Base-by-base conservation (phyloP, 2,113 vertebrate species). In the Brachypodius melanocephalos region DNA sequence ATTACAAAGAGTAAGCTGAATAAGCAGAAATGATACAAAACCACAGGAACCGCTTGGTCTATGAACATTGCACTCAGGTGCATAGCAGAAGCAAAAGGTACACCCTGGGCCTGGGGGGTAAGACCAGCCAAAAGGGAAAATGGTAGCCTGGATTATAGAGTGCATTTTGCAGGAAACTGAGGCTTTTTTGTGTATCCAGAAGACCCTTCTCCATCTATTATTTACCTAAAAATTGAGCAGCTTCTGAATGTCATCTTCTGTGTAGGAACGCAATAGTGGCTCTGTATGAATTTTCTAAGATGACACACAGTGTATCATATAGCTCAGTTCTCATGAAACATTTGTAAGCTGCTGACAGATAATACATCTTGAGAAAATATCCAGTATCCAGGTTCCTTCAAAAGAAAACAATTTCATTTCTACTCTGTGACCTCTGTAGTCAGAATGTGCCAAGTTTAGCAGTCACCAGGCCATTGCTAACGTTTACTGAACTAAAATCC, bases 351-450 rank as follows among this genome's bases (percentile, higher is more conserved):
- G 22, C 74, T 78, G 71, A 24, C 54, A 94, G 82, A 92, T 85
- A 93, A 88, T 36, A 16, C 10, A 77, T 10, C 36, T 69, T 58
- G 48, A 65, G 26, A 88, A 91, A 95, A 91, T 38, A 81, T 17
- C 36, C 26, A 43, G 5, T 38, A 51, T 48, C 78, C 20, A 77
- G 14, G 15, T 65, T 96, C 40, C 43, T 80, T 40, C 63, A 59
- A 63, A 90, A 67, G 26, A 82, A 94, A 76, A 81, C 6, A 17
- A 71, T 51, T 87, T 87, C 6, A 81, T 49, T 84, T 86, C 48
- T 63, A 12, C 42, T 22, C 26, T 17, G 9, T 36, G 13, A 52
- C 9, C 9, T 26, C 25, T 0, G 0, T 20, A 54, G 62, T 28
- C 61, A 58, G 21, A 75, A 52, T 18, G 18, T 22, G 22, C 31